phyloP scores from a whole-genome alignment of 2,113 vertebrate genomes.

The Heloderma charlesbogerti region DNA sequence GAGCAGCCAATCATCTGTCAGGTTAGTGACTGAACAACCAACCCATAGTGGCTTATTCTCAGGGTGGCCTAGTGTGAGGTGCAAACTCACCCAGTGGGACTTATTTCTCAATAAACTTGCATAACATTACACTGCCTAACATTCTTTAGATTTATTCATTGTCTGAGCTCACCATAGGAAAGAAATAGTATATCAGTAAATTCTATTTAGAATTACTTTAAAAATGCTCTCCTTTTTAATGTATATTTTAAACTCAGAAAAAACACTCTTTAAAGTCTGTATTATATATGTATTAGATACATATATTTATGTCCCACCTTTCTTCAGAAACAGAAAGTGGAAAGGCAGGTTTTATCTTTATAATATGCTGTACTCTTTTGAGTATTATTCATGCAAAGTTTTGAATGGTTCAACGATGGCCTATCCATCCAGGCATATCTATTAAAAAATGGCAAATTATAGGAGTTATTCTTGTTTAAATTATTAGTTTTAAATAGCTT shows the following conservation, averaged over 20 bases:
- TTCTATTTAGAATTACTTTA: background rate
- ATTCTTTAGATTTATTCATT: background rate
- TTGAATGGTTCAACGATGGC: background rate
- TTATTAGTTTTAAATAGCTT: background rate
- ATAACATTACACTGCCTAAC: fast-evolving
- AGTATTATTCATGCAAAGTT: background rate
- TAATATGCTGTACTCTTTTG: background rate
- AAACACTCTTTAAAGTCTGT: no score
- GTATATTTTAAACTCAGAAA: background rate
- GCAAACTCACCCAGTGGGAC: no score
- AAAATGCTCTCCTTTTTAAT: background rate
- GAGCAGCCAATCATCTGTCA: no score
- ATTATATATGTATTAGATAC: background rate
- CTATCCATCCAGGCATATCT: background rate
- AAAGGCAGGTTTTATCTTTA: background rate
- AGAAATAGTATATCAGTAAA: background rate
- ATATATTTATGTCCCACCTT: background rate
- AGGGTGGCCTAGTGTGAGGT: no score
- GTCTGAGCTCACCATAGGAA: background rate
- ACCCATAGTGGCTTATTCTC: no score
- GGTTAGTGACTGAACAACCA: no score
- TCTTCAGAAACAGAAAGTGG: background rate
- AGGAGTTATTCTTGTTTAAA: background rate
- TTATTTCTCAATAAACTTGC: background rate
- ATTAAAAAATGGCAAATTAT: background rate